These are phyloP conservation scores for Acropternis orthonyx DNA, from an alignment of 2,797 vertebrate species.

Conservation along the genomic window DNA sequence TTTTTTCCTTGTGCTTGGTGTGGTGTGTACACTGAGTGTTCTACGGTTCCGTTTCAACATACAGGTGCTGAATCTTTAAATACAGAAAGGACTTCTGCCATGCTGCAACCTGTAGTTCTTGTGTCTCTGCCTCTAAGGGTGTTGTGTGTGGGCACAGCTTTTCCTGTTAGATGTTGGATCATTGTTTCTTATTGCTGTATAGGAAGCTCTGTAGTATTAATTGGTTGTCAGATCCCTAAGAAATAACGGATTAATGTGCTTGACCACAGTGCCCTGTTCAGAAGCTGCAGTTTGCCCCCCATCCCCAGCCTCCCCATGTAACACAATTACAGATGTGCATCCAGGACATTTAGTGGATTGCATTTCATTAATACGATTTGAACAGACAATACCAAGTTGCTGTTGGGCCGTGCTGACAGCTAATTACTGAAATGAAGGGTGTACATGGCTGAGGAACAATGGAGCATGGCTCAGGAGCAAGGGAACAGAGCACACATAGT, in stretches of 20 bases:
- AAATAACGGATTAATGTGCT: slow-evolving; percentile 90
- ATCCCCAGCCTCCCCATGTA: slow-evolving; percentile 83
- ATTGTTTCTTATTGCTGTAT: slow-evolving; percentile 71
- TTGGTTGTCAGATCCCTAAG: slow-evolving; percentile 92
- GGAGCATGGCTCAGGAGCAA: slow-evolving; percentile 78
- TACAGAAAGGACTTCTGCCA: background rate
- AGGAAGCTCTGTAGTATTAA: slow-evolving; percentile 87
- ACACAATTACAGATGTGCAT: slow-evolving; percentile 92
- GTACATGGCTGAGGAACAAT: slow-evolving; percentile 92
- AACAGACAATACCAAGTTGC: slow-evolving; percentile 95
- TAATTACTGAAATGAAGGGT: slow-evolving; percentile 98
- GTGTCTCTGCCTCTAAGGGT: slow-evolving; percentile 52
- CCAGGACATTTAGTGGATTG: slow-evolving; percentile 93
- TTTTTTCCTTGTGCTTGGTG: background rate
- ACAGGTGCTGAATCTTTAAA: background rate
- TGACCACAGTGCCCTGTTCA: slow-evolving; percentile 82
- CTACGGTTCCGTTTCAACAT: background rate
- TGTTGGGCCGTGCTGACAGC: slow-evolving; percentile 94
- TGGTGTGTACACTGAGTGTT: background rate
- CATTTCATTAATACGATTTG: slow-evolving; percentile 98
- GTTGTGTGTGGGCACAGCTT: slow-evolving; percentile 24
- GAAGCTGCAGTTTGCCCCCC: slow-evolving; percentile 81
- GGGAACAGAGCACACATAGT: slow-evolving; percentile 57
- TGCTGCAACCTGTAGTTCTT: slow-evolving; percentile 41
- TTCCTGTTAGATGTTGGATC: slow-evolving; percentile 50